Conservation (phyloP, 2,888 invertebrate species). For the Leptinotarsa rubiginosa region DNA sequence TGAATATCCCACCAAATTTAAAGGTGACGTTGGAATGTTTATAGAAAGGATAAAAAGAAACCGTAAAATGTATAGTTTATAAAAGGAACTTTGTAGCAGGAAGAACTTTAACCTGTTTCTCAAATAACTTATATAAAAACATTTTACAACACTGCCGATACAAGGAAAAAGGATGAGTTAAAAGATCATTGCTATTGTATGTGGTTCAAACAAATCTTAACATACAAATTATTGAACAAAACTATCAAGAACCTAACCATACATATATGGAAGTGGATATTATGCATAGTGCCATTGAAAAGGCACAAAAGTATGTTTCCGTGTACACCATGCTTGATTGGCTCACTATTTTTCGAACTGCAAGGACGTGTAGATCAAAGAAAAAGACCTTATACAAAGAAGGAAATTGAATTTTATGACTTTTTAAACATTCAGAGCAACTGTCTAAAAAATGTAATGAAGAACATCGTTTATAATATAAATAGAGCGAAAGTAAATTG, state of each 20-base stretch:
- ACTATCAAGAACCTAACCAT: conserved; percentile 41
- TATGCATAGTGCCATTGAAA: conserved; percentile 44
- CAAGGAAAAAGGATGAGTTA: too few relatives aligned
- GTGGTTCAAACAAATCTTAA: conserved; percentile 6
- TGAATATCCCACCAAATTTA: too few relatives aligned
- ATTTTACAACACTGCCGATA: too few relatives aligned
- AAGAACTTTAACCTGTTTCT: too few relatives aligned
- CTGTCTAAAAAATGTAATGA: neutral
- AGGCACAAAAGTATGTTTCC: conserved; percentile 41
- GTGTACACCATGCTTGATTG: conserved; percentile 44
- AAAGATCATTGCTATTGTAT: neutral
- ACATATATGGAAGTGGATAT: conserved; percentile 44
- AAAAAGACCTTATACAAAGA: conserved; percentile 37
- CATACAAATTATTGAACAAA: conserved; percentile 26
- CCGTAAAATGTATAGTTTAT: too few relatives aligned
- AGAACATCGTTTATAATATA: conserved; percentile 19
- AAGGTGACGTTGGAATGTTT: too few relatives aligned
- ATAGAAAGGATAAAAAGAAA: too few relatives aligned
- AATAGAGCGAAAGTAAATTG: conserved; percentile 41
- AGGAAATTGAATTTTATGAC: conserved; percentile 39
- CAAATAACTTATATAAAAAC: too few relatives aligned
- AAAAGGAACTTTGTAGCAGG: too few relatives aligned
- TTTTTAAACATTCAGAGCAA: conserved; percentile 22
- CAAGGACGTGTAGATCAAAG: conserved; percentile 34
- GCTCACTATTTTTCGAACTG: conserved; percentile 41